These are phyloP conservation scores for Dolichomitus sp. DNA, from an alignment of 2,888 invertebrate genomes.

Conservation along the genomic window DNA sequence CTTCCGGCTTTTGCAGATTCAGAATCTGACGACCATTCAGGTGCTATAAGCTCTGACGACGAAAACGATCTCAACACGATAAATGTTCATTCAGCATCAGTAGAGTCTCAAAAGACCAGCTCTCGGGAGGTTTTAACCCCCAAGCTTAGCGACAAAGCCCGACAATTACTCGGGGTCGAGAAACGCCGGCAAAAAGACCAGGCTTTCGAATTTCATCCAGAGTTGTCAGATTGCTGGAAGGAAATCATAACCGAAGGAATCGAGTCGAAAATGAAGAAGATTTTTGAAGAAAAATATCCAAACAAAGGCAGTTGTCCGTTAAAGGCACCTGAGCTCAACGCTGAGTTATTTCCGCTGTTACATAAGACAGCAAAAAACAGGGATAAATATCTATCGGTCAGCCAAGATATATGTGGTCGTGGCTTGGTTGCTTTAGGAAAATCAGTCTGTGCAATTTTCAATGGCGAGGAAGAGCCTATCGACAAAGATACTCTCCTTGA, in stretches of 20 bases:
- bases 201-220: conserved; percentile 25
- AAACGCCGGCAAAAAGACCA: conserved; percentile 21
- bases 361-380: conserved; percentile 37
- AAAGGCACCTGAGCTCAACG: conserved; percentile 22
- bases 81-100: too few relatives aligned
- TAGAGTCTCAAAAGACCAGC: too few relatives aligned
- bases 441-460: conserved; percentile 20
- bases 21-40: too few relatives aligned
- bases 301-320: conserved; percentile 22
- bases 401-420: conserved; percentile 18
- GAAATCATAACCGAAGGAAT: conserved; percentile 4
- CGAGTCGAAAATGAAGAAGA: neutral
- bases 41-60: too few relatives aligned
- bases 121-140: too few relatives aligned
- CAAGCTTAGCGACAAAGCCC: conserved; percentile 21
- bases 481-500: conserved; percentile 33
- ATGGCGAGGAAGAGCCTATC: conserved; percentile 28
- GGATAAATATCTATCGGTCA: conserved; percentile 26
- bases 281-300: conserved; percentile 1
- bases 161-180: too few relatives aligned
- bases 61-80: too few relatives aligned
- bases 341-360: conserved; percentile 12
- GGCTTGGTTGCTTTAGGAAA: conserved; percentile 24
- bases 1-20: too few relatives aligned
- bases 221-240: conserved; percentile 34